Percentiles rank a stretch among this genome's conserved stretches.
Conservation (phyloP, 2,113 vertebrate species). For the Rostratula benghalensis region DNA sequence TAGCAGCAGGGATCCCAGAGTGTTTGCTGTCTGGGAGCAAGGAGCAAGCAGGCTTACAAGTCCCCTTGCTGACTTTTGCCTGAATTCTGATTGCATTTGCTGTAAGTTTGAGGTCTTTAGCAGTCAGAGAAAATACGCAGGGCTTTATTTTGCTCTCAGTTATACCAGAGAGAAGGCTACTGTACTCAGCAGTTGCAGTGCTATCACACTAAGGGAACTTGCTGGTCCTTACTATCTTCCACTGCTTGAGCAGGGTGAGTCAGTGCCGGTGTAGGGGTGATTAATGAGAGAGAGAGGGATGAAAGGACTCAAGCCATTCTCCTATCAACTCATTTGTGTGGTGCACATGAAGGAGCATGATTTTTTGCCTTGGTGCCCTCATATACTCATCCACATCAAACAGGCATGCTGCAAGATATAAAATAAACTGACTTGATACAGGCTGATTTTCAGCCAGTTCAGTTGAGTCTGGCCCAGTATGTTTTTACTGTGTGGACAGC, state of each 20-base stretch:
- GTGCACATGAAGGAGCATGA: not conserved
- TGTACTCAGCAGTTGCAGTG: not conserved
- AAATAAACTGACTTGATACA: not conserved
- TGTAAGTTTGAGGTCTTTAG: not conserved
- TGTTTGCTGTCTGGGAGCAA: not conserved
- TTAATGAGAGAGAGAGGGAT: not conserved
- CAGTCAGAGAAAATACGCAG: not conserved
- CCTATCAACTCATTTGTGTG: not conserved
- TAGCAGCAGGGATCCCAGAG: not conserved
- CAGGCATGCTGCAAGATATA: not conserved
- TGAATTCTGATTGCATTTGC: not conserved
- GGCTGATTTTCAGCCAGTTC: not conserved
- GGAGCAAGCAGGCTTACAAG: not conserved
- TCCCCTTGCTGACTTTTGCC: not conserved
- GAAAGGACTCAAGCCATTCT: not conserved
- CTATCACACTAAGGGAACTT: not conserved
- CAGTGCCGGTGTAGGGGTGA: not conserved
- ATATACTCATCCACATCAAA: not conserved
- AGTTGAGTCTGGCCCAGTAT: not conserved
- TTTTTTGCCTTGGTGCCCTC: not conserved
- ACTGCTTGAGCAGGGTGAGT: not conserved
- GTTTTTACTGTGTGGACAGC: not conserved
- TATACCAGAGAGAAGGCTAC: not conserved
- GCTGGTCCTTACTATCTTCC: not conserved
- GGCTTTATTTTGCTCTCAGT: not conserved